These are phyloP conservation scores for Anagyrus pseudococci DNA, from an alignment of 2,888 invertebrate genomes.

Conservation along the genomic window DNA sequence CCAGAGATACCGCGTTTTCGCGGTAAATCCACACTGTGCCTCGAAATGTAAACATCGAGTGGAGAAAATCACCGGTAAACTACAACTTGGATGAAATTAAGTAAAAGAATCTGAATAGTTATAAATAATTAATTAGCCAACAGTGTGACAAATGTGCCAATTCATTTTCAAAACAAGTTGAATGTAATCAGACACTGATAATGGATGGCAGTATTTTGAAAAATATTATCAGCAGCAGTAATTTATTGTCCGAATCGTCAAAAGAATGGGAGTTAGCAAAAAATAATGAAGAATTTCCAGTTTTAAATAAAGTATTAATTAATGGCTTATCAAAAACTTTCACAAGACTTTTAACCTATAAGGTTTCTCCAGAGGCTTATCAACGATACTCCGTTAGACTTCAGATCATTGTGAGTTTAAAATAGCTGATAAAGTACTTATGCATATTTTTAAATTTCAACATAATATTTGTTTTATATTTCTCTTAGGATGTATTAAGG, in stretches of 20 bases:
- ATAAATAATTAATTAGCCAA: too few species aligned
- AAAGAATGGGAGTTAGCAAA: conserved; percentile 38
- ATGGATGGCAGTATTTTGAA: conserved; percentile 48
- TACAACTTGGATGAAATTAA: too few species aligned
- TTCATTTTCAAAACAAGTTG: too few species aligned
- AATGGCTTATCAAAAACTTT: conserved; percentile 45
- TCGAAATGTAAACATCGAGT: too few species aligned
- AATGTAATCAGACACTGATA: too few species aligned
- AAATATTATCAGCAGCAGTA: conserved; percentile 44
- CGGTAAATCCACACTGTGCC: too few species aligned
- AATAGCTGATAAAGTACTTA: not conserved
- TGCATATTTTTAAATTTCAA: not conserved
- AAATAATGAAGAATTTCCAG: conserved; percentile 42
- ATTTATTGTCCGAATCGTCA: conserved; percentile 36
- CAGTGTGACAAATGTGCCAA: too few species aligned
- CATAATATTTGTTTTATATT: not conserved
- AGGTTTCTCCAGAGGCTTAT: conserved; percentile 51
- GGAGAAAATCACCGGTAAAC: too few species aligned
- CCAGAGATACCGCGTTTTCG: too few species aligned
- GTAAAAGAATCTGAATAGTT: too few species aligned
- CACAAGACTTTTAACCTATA: conserved; percentile 47
- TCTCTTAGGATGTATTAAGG: conserved; percentile 48
- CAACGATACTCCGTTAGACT: conserved; percentile 53
- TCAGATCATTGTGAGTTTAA: conserved; percentile 51
- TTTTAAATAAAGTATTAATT: conserved; percentile 41